phyloP scores from a whole-genome alignment of 2,888 invertebrate genomes.

The Drosophila kambysellisi region DNA sequence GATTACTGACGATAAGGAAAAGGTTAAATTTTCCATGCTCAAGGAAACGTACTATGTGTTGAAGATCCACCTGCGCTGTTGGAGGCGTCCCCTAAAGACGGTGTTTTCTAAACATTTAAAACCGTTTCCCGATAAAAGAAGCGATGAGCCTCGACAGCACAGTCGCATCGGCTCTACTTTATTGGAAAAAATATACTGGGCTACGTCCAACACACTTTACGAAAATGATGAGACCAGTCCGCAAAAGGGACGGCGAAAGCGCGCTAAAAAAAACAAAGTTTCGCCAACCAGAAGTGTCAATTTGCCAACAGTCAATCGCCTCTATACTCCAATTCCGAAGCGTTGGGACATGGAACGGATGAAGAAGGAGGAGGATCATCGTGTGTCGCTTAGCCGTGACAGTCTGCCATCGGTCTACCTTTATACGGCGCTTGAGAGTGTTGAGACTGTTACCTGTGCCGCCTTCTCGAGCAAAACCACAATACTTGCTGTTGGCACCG shows the following conservation, averaged over 20 bases:
- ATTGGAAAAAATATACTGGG: slow-evolving; percentile 35
- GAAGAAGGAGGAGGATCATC: slow-evolving; percentile 54
- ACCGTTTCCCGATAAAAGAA: background rate
- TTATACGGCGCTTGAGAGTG: slow-evolving; percentile 30
- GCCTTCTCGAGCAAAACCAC: slow-evolving; percentile 44
- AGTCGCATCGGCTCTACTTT: slow-evolving; percentile 3
- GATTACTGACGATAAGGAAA: slow-evolving; percentile 29
- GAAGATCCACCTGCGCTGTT: slow-evolving; percentile 8
- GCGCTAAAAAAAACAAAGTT: slow-evolving; percentile 35
- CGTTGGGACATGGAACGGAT: slow-evolving; percentile 49
- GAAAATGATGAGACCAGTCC: slow-evolving; percentile 30
- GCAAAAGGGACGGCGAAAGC: slow-evolving; percentile 15
- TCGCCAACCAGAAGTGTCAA: slow-evolving; percentile 17
- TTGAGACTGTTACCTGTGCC: slow-evolving; percentile 50
- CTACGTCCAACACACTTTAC: slow-evolving; percentile 12
- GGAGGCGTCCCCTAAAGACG: slow-evolving; percentile 28
- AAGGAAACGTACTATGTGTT: slow-evolving; percentile 21
- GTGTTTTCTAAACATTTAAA: slow-evolving; percentile 39
- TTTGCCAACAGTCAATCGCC: slow-evolving; percentile 27
- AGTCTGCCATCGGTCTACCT: slow-evolving; percentile 53
- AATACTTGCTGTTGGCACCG: slow-evolving; percentile 59
- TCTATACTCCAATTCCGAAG: slow-evolving; percentile 46
- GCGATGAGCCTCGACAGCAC: slow-evolving; percentile 15
- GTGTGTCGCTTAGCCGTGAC: slow-evolving; percentile 31
- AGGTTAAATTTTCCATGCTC: slow-evolving; percentile 32